These are phyloP conservation scores for Anisognathus igniventris DNA, from an alignment of 2,797 vertebrate genomes.

Conservation along the genomic window DNA sequence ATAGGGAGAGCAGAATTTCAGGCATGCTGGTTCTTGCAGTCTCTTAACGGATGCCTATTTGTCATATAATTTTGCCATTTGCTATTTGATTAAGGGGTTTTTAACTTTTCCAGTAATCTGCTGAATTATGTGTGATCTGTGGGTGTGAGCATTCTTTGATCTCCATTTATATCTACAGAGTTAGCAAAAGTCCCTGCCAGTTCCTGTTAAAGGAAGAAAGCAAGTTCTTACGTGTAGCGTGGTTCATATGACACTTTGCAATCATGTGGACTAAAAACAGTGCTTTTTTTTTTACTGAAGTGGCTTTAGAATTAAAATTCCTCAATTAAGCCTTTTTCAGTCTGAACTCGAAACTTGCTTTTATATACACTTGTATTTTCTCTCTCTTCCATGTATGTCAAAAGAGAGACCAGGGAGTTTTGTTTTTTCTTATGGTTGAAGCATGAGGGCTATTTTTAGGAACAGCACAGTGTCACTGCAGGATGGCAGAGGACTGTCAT, in stretches of 20 bases:
- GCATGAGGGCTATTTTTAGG: not conserved
- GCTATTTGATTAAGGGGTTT: slow-evolving; percentile 8
- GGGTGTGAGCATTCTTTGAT: slow-evolving; percentile 25
- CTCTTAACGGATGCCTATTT: slow-evolving; percentile 19
- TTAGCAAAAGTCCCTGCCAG: not conserved
- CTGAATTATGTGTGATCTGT: not conserved
- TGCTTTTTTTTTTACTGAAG: not conserved
- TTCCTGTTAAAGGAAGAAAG: not conserved
- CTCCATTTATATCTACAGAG: not conserved
- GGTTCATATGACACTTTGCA: not conserved
- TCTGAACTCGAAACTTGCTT: not conserved
- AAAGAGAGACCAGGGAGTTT: not conserved
- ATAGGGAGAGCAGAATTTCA: not conserved
- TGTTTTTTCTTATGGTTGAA: not conserved
- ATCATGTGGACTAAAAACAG: not conserved
- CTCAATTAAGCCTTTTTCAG: not conserved
- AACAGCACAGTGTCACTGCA: not conserved
- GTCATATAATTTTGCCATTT: slow-evolving; percentile 15
- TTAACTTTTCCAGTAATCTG: slow-evolving; percentile 35
- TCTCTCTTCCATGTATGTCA: not conserved
- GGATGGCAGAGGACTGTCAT: not conserved
- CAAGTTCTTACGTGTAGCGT: not conserved
- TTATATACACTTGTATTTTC: not conserved
- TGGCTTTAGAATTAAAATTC: not conserved
- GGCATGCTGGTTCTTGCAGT: not conserved